These are phyloP conservation scores for Myanophis thanlyinensis DNA, from an alignment of 2,113 vertebrate genomes.

Conservation along the genomic window DNA sequence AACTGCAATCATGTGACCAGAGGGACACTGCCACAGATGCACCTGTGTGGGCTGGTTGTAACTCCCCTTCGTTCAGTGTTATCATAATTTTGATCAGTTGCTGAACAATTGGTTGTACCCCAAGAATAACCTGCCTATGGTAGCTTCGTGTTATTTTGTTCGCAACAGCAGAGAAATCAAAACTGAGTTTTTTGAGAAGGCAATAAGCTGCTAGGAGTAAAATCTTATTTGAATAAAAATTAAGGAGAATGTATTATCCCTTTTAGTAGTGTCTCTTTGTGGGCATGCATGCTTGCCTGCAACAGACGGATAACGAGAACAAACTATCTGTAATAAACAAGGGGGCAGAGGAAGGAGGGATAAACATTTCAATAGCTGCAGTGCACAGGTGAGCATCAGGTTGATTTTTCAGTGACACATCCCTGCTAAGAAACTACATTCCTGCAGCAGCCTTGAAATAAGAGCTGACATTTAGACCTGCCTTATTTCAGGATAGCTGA, in stretches of 20 bases:
- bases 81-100: neutral
- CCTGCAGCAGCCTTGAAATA: slow-evolving; percentile 45
- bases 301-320: neutral
- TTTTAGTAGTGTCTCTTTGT: neutral
- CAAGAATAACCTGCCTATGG: neutral
- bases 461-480: slow-evolving; percentile 48
- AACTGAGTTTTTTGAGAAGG: neutral
- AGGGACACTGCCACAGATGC: neutral
- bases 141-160: neutral
- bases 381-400: slow-evolving; percentile 35
- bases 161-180: neutral
- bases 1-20: neutral
- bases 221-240: slow-evolving; percentile 1
- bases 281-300: neutral
- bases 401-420: slow-evolving; percentile 41
- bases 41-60: neutral
- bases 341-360: neutral
- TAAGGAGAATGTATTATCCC: neutral
- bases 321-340: neutral
- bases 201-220: neutral
- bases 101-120: neutral
- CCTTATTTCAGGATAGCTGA: neutral
- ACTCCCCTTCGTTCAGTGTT: neutral
- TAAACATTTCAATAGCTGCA: slow-evolving; percentile 22
- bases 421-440: slow-evolving; percentile 25